These are phyloP conservation scores for Myzus persicae DNA, from an alignment of 1,140 invertebrate genomes.

Conservation along the genomic window DNA sequence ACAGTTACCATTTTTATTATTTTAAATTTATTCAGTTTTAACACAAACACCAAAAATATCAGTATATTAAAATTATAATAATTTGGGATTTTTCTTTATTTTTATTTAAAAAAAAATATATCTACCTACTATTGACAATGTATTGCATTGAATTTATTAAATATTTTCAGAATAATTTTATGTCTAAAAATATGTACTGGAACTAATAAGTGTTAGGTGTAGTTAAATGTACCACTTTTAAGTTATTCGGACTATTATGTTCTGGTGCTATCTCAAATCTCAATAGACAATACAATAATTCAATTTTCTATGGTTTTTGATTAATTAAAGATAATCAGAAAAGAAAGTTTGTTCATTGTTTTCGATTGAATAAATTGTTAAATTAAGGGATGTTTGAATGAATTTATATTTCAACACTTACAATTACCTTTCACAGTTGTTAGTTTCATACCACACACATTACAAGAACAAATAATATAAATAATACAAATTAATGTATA, in stretches of 20 bases:
- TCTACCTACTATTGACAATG: no score
- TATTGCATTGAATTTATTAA: no score
- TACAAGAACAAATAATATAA: background rate
- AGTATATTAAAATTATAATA: background rate
- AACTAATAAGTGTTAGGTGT: no score
- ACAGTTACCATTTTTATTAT: background rate
- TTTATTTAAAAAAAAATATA: background rate
- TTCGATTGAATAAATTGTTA: background rate
- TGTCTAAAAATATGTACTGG: no score
- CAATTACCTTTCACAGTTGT: no score
- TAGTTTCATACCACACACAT: no score
- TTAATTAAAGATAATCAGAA: no score
- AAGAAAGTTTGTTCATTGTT: background rate
- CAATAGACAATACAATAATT: no score
- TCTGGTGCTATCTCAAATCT: no score
- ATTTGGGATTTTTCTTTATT: background rate
- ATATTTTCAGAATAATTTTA: no score
- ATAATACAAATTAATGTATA: background rate
- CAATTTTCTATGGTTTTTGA: background rate
- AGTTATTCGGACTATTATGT: no score
- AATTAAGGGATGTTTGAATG: background rate
- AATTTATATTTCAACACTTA: background rate
- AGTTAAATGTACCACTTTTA: no score
- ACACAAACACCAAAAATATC: background rate
- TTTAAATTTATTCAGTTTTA: background rate